These are phyloP conservation scores for Brienomyrus longianalis DNA, from an alignment of 2,113 vertebrate species.

Conservation along the genomic window DNA sequence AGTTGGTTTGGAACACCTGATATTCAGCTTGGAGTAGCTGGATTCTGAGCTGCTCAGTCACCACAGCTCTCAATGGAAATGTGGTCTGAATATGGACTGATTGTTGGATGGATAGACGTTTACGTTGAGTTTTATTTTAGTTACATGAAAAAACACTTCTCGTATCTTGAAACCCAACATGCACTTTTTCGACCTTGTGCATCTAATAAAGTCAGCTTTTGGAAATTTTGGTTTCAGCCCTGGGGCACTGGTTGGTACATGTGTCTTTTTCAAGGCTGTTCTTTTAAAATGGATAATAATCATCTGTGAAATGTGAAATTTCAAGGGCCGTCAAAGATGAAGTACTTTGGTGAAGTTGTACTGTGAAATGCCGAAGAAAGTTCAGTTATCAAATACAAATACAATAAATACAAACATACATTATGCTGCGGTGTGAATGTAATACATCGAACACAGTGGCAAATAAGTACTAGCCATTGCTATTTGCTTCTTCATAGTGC, in stretches of 20 bases:
- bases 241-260: not conserved
- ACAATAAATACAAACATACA: not conserved
- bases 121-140: not conserved
- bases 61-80: not conserved
- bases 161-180: conserved; percentile 27
- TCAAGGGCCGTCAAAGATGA: not conserved
- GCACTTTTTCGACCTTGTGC: not conserved
- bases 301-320: not conserved
- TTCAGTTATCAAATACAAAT: not conserved
- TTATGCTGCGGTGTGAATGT: not conserved
- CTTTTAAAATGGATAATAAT: not conserved
- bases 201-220: not conserved
- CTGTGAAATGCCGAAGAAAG: not conserved
- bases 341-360: not conserved
- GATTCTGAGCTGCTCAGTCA: not conserved
- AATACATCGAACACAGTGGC: not conserved
- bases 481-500: not conserved
- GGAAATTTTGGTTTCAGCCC: not conserved
- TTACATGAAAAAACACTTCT: not conserved
- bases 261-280: not conserved
- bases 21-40: not conserved
- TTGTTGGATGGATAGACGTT: not conserved
- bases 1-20: not conserved
- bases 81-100: not conserved
- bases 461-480: not conserved